These are phyloP conservation scores for Dunckerocampus dactyliophorus DNA, from an alignment of 2,113 vertebrate species.

Conservation along the genomic window DNA sequence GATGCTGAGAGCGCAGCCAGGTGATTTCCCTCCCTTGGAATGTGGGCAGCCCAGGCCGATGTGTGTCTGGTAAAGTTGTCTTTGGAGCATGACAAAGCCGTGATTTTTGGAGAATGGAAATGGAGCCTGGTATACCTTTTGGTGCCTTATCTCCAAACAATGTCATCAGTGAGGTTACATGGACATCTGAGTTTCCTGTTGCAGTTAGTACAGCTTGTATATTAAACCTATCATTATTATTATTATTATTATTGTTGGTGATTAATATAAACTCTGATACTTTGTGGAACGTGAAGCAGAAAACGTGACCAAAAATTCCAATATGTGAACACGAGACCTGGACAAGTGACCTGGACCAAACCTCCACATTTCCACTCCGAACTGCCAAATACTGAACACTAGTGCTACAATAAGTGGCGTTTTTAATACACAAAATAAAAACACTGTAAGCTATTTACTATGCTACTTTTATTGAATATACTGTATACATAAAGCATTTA, in stretches of 20 bases:
- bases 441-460: constrained; percentile 1
- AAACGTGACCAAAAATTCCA: constrained; percentile 15
- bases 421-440: constrained; percentile 7
- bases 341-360: constrained; percentile 9
- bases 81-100: constrained; percentile 29
- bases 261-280: constrained; percentile 43
- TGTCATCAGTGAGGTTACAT: constrained; percentile 35
- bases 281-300: constrained; percentile 25
- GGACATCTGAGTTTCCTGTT: constrained; percentile 24
- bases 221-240: constrained; percentile 47
- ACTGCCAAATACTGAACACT: background rate
- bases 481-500: background rate
- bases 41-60: constrained; percentile 40
- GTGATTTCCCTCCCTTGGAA: constrained; percentile 50
- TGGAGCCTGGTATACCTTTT: constrained; percentile 12
- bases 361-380: constrained; percentile 6
- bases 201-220: constrained; percentile 17
- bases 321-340: constrained; percentile 41
- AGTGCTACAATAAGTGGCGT: no score
- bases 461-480: background rate
- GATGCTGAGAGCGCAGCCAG: constrained; percentile 16
- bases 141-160: constrained; percentile 38
- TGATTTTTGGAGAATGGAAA: constrained; percentile 38
- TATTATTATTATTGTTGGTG: constrained; percentile 22
- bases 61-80: constrained; percentile 15